Evolutionary conservation across 1,140 invertebrate species (phyloP).

Genomic region (Cataglyphis hispanica): DNA sequence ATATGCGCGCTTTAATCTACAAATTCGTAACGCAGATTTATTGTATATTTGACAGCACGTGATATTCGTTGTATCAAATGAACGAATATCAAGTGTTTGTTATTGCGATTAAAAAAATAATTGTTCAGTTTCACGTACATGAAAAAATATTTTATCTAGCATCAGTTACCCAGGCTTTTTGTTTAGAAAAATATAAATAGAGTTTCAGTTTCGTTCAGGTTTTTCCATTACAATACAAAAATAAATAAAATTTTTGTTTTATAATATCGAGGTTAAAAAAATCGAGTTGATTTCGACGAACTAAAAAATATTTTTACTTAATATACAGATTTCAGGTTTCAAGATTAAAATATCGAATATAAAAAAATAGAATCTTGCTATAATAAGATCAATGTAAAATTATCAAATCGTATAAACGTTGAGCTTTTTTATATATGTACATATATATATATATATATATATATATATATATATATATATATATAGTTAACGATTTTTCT

Average conservation of each 20-base stretch:
- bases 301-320: background rate
- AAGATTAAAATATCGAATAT: constrained; percentile 14
- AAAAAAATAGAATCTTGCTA: background rate
- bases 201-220: background rate
- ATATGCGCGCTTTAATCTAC: constrained; percentile 34
- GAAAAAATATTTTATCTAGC: background rate
- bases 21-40: constrained; percentile 19
- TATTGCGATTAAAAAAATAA: constrained; percentile 39
- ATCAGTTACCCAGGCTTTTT: background rate
- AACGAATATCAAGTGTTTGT: background rate
- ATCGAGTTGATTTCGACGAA: background rate
- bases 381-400: background rate
- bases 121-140: background rate
- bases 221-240: constrained; percentile 7
- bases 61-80: background rate
- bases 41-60: background rate
- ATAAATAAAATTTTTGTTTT: constrained; percentile 23
- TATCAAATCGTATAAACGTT: background rate
- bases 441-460: too few species aligned
- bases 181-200: constrained; percentile 23
- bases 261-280: background rate
- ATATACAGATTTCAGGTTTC: background rate
- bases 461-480: background rate
- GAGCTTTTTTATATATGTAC: too few species aligned
- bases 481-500: background rate